Evolutionary conservation across 2,888 invertebrate genomes (phyloP), one percentile per base, ranked within the genome.

Genomic region (Artemia sinica): DNA sequence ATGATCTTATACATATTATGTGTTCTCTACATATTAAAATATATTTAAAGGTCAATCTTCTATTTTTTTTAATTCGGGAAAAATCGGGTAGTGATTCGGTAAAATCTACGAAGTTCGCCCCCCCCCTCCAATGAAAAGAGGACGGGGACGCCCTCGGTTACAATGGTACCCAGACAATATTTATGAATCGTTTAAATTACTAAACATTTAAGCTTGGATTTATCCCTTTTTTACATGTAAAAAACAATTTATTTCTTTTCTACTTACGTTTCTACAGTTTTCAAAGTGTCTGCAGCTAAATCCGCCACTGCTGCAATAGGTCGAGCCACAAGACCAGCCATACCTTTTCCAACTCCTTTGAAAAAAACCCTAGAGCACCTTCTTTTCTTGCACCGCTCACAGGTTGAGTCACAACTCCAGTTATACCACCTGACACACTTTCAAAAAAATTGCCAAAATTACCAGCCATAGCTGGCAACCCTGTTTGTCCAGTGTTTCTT

Each of bases 321-420:
- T 81, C 82, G 82, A 77, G 79, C 82, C 69, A 83, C 78, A 52
- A 88, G 77, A 73, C 87, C 80, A 79, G 84, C 77, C 75, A 88
- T 81, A 67, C 84, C 85, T 77, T 84, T 85, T 18, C 85, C 85
- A 18, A 85, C 80, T 11, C 84, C 85, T 74, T 83, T 82, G 76
- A 86, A 84, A 28, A 28, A 18, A 58, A 58, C 10, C 58, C 58
- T 14, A n/a, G n/a, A 8, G 58, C 58, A 14, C 58, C 58, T 58
- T 58, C 58, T 9, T 18, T 58, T 18, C 58, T n/a, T 9, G 58
- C 58, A n/a, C 58, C 58, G 18, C 8, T 18, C 18, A 58, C 58
- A 58, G 86, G 86, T 71, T 84, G 82, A 2, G 85, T 83, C 13
- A 86, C 81, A 2, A 87, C 81, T 0, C 86, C 86, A 1, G 85